Evolutionary conservation across 2,113 vertebrate species (phyloP).

Genomic region (Condylura cristata): DNA sequence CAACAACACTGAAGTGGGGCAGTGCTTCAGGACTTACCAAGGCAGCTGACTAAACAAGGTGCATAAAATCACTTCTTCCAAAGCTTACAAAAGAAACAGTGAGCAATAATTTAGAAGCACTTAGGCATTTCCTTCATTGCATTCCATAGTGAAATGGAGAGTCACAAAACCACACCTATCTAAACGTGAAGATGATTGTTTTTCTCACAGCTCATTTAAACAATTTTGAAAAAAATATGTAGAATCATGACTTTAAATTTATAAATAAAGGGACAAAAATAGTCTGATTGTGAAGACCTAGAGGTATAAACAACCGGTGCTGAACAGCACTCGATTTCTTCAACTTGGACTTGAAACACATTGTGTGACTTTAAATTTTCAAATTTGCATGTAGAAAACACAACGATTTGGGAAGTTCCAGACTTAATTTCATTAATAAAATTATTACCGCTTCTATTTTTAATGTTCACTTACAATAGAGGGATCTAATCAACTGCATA

Average conservation of each 20-base stretch:
- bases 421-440: constrained; percentile 35
- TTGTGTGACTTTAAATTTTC: background rate
- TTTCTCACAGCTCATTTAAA: constrained; percentile 63
- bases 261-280: constrained; percentile 41
- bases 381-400: constrained; percentile 10
- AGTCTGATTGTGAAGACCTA: constrained; percentile 58
- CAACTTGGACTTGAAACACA: background rate
- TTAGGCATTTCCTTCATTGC: constrained; percentile 75
- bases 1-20: background rate
- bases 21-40: background rate
- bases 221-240: constrained; percentile 71
- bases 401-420: background rate
- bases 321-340: background rate
- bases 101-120: constrained; percentile 61
- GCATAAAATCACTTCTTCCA: background rate
- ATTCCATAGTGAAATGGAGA: constrained; percentile 68
- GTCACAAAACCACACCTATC: constrained; percentile 70
- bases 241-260: constrained; percentile 74
- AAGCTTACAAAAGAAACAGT: constrained; percentile 48
- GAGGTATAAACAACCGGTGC: background rate
- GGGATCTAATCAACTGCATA: background rate
- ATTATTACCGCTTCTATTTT: constrained; percentile 5
- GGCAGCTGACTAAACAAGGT: background rate
- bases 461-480: constrained; percentile 1
- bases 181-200: constrained; percentile 67